Evolutionary conservation across 2,113 vertebrate species (phyloP), one percentile per base, ranked within the genome.

Genomic region (Macquaria australasica): DNA sequence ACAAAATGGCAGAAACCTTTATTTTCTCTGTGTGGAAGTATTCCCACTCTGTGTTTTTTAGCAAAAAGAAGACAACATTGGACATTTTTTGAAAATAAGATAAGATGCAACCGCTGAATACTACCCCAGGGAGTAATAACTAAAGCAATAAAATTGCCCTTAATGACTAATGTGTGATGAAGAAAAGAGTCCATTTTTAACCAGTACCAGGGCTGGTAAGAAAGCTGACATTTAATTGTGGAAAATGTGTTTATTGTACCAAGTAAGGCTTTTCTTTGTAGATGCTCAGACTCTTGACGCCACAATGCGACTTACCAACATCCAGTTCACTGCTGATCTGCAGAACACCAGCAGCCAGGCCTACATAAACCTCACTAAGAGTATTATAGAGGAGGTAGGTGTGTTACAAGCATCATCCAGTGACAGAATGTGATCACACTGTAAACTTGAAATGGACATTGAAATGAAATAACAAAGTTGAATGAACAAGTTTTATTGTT

Each of bases 201-300:
- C 15, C 23, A 31, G 4, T 21, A 6, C 69, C 45, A 21, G 9
- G 25, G 55, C 60, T 56, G 34, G 4, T 58, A 8, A 56, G 37
- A 77, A 7, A 8, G 53, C 39, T 79, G 45, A 55, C 48, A 60
- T 82, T 84, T 62, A 6, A 31, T n/a, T 5, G 2, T 14, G 11
- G 31, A 43, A 50, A 83, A 68, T 43, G 2, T 80, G 53, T 58
- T 62, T 55, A 55, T 15, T 66, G 16, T 73, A 55, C 23, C 23
- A 53, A 77, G 41, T 75, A 11, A 34, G 8, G 18, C 25, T 82
- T 60, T 89, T 72, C 39, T 82, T 78, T 77, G 37, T 91, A 99
- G 97, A 76, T 62, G 93, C 93, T 83, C 94, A 86, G 89, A 96
- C 88, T 16, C 91, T 98, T 43, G 83, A 77, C 0, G 97, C 95